Evolutionary conservation across 2,113 vertebrate genomes (phyloP), one percentile per base, ranked within the genome.

Genomic region (Hystrix brachyura): DNA sequence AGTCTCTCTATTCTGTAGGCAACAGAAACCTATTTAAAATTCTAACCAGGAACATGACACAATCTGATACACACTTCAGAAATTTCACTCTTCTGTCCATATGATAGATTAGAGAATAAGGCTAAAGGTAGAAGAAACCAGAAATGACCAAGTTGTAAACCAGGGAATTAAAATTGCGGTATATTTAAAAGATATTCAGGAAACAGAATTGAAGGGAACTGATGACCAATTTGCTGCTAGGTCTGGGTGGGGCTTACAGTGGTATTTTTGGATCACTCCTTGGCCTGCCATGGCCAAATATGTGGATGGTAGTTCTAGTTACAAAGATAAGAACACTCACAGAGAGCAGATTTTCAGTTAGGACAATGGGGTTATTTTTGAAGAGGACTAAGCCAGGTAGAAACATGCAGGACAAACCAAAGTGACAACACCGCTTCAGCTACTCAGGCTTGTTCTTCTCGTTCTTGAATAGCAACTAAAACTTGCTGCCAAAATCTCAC

Each of bases 281-380:
- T 5, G 5, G 18, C 69, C 60, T 69, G 1, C 12, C 3, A 65
- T 38, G 46, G 48, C 29, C 46, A 93, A 46, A 62, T 48, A 48
- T 64, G 27, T 32, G 43, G 11, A 38, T 29, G 19, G 29, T 23
- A 55, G 3, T 69, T 90, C 32, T 34, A 59, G 27, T 74, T 43
- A 80, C 29, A 86, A 64, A 87, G 32, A 92, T 2, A 25, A 69
- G 46, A 87, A 96, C 78, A 46, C 59, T 92, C n/a, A 94, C 11
- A 67, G 76, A 87, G 11, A 69, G 6, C 18, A 85, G 48, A 85
- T 25, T n/a, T 91, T 43, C 57, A 48, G 79, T 38, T 71, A 72
- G 74, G 79, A 57, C 64, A 78, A 60, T 23, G 3, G 80, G 59
- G 15, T 65, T 25, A 55, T 32, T 38, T 97, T 80, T 74, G 51